These are phyloP conservation scores for Metridium senile DNA, from an alignment of 92 coral and sea anemone genomes.

Conservation along the genomic window DNA sequence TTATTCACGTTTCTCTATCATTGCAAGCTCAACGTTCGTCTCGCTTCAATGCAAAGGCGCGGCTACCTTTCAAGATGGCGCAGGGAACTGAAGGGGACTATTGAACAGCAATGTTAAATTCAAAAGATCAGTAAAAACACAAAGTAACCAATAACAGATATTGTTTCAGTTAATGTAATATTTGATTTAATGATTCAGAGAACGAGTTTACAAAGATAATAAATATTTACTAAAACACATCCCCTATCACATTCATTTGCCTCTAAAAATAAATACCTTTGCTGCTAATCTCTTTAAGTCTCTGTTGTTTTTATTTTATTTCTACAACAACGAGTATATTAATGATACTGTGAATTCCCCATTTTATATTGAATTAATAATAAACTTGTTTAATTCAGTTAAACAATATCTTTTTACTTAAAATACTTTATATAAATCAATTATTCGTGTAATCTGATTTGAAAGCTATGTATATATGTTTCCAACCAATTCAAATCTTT, in stretches of 20 bases:
- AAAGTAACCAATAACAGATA: no score
- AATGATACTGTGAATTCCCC: not conserved
- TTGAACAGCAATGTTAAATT: no score
- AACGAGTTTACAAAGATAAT: not conserved
- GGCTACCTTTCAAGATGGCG: no score
- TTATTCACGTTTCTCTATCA: no score
- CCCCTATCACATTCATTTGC: slow-evolving; percentile 1
- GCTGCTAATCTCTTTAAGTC: not conserved
- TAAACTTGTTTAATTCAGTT: not conserved
- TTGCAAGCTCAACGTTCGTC: no score
- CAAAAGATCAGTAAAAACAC: no score
- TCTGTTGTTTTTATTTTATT: no score
- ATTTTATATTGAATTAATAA: not conserved
- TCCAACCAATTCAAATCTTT: no score
- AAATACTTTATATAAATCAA: not conserved
- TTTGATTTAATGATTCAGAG: slow-evolving; percentile 4
- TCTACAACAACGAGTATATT: not conserved
- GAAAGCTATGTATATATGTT: no score
- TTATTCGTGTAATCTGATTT: no score
- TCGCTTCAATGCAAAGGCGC: no score
- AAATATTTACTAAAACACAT: not conserved
- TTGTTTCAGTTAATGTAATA: not conserved
- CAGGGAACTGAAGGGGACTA: no score
- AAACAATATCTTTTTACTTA: not conserved
- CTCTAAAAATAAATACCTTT: slow-evolving; percentile 22